Percentiles rank a stretch among this genome's conserved stretches.
Evolutionary conservation across 2,797 vertebrate species (phyloP).

Genomic region (Monodelphis domestica): DNA sequence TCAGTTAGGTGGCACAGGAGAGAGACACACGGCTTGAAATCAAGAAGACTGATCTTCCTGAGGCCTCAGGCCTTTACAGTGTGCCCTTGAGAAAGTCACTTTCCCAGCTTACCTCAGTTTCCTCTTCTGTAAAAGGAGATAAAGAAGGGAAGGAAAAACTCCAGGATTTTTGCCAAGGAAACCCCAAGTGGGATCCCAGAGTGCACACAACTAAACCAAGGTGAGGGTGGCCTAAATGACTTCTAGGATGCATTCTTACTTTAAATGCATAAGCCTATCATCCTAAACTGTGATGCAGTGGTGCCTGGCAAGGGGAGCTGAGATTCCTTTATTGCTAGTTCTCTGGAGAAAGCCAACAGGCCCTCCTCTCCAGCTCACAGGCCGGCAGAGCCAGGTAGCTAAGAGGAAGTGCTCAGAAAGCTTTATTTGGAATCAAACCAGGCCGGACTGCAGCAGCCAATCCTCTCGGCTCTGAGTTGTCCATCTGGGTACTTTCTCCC

Average conservation of each 20-base stretch:
- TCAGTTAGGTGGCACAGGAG: too few relatives aligned
- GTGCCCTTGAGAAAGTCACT: too few relatives aligned
- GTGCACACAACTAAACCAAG: too few relatives aligned
- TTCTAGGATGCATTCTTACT: not conserved
- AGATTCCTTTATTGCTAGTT: not conserved
- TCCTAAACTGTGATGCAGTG: not conserved
- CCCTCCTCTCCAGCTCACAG: not conserved
- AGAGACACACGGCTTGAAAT: too few relatives aligned
- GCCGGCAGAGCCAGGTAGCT: rapidly evolving
- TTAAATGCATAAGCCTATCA: not conserved
- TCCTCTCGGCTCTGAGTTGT: not conserved
- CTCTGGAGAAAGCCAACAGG: not conserved
- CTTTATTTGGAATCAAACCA: not conserved
- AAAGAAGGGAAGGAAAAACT: too few relatives aligned
- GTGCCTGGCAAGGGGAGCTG: not conserved
- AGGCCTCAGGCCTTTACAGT: too few relatives aligned
- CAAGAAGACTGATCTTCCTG: too few relatives aligned
- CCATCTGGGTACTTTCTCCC: not conserved
- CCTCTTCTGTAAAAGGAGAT: too few relatives aligned
- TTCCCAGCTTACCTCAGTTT: too few relatives aligned
- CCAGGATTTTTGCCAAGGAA: too few relatives aligned
- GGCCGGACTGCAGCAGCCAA: not conserved
- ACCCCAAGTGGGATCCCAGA: too few relatives aligned
- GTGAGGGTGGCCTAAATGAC: not conserved
- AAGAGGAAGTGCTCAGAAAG: not conserved